Evolutionary conservation across 2,797 vertebrate species (phyloP).

Genomic region (Channallabes apus): DNA sequence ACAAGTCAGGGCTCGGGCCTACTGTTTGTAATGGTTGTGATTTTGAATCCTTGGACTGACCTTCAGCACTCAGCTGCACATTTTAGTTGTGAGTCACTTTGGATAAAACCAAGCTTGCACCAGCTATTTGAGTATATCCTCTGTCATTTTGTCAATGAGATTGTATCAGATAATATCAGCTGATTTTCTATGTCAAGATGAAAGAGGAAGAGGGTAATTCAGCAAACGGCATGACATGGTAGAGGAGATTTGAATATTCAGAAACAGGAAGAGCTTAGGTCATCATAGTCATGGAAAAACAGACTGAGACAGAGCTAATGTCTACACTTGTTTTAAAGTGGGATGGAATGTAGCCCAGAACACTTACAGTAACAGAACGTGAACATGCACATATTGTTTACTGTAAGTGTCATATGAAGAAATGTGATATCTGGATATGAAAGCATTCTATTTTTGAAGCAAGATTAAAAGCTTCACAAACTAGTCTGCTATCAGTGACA

Average conservation of each 20-base stretch:
- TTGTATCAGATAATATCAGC: background rate
- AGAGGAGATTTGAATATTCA: background rate
- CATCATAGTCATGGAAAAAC: constrained; percentile 36
- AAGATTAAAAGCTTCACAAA: background rate
- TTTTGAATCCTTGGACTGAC: background rate
- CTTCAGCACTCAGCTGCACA: background rate
- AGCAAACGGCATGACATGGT: background rate
- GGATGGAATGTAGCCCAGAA: constrained; percentile 8
- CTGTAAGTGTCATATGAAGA: background rate
- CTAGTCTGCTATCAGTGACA: background rate
- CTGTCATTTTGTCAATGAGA: background rate
- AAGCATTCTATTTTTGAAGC: background rate
- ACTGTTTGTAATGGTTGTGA: background rate
- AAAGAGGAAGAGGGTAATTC: background rate
- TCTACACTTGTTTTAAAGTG: background rate
- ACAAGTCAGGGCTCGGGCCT: background rate
- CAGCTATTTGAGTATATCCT: background rate
- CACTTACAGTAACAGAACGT: background rate
- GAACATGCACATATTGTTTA: background rate
- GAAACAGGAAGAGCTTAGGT: constrained; percentile 9
- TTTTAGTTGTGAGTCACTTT: background rate
- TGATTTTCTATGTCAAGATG: background rate
- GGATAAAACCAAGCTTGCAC: no score
- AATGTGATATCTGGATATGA: background rate
- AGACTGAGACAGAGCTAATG: background rate